phyloP scores from a whole-genome alignment of 2,888 invertebrate species.

The Mimas tiliae region DNA sequence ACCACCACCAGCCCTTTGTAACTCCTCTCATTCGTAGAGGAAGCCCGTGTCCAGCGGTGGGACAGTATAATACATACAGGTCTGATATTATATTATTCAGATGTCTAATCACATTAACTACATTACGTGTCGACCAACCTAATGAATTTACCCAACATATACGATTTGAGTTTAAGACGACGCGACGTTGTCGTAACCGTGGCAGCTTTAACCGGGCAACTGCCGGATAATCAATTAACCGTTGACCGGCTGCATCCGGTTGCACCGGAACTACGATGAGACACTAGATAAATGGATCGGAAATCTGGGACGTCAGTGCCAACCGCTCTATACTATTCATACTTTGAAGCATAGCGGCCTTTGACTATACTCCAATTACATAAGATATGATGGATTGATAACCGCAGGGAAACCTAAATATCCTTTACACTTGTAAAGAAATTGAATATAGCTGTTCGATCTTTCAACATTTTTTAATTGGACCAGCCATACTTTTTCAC shows the following conservation, averaged over 20 bases:
- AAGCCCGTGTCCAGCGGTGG: too few relatives aligned
- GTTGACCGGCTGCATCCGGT: constrained; percentile 78
- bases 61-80: too few relatives aligned
- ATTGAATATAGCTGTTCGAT: not conserved
- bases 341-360: not conserved
- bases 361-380: not conserved
- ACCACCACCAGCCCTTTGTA: too few relatives aligned
- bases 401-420: not conserved
- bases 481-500: too few relatives aligned
- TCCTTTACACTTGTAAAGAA: not conserved
- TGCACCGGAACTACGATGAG: constrained; percentile 74
- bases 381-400: not conserved
- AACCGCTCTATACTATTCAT: constrained; percentile 24
- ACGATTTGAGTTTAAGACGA: not conserved
- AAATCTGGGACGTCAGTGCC: constrained; percentile 48
- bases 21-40: too few relatives aligned
- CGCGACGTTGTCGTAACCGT: constrained; percentile 7
- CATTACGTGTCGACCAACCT: not conserved
- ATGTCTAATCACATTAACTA: too few relatives aligned
- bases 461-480: too few relatives aligned
- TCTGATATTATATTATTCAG: not conserved
- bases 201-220: constrained; percentile 18
- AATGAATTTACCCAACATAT: not conserved
- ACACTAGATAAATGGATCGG: constrained; percentile 72
- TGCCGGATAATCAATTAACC: constrained; percentile 76